Percentiles rank a stretch among this genome's conserved stretches.
phyloP scores from a whole-genome alignment of 2,113 vertebrate genomes.

The Hippocampus abdominalis region DNA sequence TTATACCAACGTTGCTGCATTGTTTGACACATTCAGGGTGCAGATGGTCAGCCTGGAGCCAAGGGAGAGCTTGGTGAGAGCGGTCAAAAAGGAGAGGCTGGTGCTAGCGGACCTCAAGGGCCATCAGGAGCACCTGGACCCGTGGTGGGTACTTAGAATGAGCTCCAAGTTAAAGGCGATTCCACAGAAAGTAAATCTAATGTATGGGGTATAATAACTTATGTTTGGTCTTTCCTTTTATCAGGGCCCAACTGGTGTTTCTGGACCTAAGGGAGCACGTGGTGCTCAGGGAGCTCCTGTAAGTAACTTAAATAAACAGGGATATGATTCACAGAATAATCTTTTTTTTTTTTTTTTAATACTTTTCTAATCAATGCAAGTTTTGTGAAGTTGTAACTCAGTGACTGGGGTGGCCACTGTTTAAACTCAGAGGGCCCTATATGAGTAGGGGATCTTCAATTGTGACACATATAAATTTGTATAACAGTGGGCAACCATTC shows the following conservation, averaged over 20 bases:
- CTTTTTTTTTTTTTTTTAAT: neutral
- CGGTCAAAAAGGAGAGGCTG: slow-evolving; percentile 90
- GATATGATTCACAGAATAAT: neutral
- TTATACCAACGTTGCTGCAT: neutral
- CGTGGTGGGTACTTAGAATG: slow-evolving; percentile 71
- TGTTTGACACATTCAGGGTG: slow-evolving; percentile 73
- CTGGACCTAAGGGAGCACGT: slow-evolving; percentile 89
- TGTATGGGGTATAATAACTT: neutral
- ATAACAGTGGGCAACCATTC: neutral
- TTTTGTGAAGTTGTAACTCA: neutral
- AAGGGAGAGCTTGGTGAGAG: slow-evolving; percentile 91
- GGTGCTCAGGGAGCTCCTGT: slow-evolving; percentile 91
- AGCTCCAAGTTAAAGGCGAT: neutral
- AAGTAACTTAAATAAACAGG: slow-evolving; percentile 59
- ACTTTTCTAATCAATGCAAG: neutral
- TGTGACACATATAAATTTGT: neutral
- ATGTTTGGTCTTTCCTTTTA: slow-evolving; percentile 18
- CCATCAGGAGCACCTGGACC: slow-evolving; percentile 95
- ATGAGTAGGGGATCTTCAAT: neutral
- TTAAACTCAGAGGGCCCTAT: neutral
- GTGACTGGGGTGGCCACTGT: neutral
- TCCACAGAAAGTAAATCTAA: neutral
- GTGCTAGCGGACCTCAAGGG: slow-evolving; percentile 87
- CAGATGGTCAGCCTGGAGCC: slow-evolving; percentile 88
- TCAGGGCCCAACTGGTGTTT: slow-evolving; percentile 90